Base-by-base conservation (phyloP, 2,888 invertebrate genomes). In the Epiblema foenella region DNA sequence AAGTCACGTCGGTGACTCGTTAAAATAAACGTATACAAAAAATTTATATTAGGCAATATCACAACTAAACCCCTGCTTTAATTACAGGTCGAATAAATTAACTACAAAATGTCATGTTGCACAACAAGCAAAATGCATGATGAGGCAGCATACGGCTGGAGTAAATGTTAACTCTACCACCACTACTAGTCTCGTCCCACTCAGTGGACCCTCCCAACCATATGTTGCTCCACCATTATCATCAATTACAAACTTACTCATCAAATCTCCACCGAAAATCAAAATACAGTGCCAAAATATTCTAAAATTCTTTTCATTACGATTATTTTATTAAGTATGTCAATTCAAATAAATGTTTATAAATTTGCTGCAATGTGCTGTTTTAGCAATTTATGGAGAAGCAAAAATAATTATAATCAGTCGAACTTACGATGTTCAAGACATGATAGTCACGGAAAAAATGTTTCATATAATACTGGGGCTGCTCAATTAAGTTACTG, bases 21-120 rank as follows among this genome's bases (percentile, higher is more conserved):
- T 87, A 90, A 90, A 88, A 85, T 89, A 90, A 93, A 93, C 93
- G 93, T 93, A 93, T 93, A 93, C 93, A 87, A 90, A 90, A 89
- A 85, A 83, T 88, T 90, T 84, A 90, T 80, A 88, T 89, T 90
- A 90, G 85, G 84, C 90, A 88, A 93, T 93, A 93, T 93, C 93
- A 93, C 93, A 93, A 93, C 93, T 91, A 89, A 93, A 91, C 80
- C 79, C 88, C 91, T 82, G 87, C 76, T 77, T 62, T 24, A 24
- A 59, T 73, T 68, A 60, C 83, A 87, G 89, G 89, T 82, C 84
- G 85, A 90, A 89, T 89, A 89, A 90, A 90, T 89, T 87, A 82
- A 81, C 73, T 73, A 75, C 58, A 69, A 72, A 71, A 56, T 71
- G 71, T 71, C 71, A 71, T 67, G 66, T 67, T 49, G 57, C 49